Conservation (phyloP, 2,888 invertebrate species). For the Abscondita cerata region DNA sequence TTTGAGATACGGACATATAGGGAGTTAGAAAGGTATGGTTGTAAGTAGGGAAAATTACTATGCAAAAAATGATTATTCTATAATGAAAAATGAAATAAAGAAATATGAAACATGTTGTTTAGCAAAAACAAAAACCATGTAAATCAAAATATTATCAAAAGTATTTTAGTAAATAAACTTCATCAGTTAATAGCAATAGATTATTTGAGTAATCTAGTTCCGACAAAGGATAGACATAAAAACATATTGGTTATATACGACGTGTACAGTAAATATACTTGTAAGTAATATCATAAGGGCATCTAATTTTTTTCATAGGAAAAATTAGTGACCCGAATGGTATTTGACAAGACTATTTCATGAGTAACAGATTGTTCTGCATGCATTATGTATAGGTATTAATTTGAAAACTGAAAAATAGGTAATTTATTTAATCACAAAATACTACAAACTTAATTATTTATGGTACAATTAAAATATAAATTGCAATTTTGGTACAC, state of each 20-base stretch:
- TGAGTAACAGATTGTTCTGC: too few relatives aligned
- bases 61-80: background rate
- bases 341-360: too few relatives aligned
- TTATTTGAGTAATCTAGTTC: background rate
- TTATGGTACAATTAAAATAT: too few relatives aligned
- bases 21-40: slow-evolving; percentile 12
- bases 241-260: background rate
- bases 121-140: background rate
- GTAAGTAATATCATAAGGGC: too few relatives aligned
- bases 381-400: too few relatives aligned
- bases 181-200: background rate
- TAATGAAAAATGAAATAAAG: slow-evolving; percentile 1
- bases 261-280: background rate
- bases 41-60: background rate
- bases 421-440: too few relatives aligned
- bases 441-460: too few relatives aligned
- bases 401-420: too few relatives aligned
- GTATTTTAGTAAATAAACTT: background rate
- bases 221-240: background rate
- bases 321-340: too few relatives aligned
- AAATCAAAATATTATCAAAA: background rate
- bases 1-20: slow-evolving; percentile 3
- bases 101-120: slow-evolving; percentile 9
- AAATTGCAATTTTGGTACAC: too few relatives aligned
- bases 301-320: too few relatives aligned